A percentile compares a stretch with the other conserved stretches of the same genome.
Conservation (phyloP, 2,113 vertebrate genomes). For the Mus musculus region GRCm39 chr13:74525001-74525500, state of each 20-base stretch:
- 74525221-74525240: not conserved
- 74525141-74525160: not conserved
- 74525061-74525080: not conserved
- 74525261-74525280: not conserved
- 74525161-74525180: not conserved
- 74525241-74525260: not conserved
- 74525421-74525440: not conserved
- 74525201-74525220: not conserved
- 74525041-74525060: slow-evolving; percentile 61
- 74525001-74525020: slow-evolving; percentile 68
- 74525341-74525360: not conserved
- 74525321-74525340: not conserved
- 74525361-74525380: not conserved
- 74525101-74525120: not conserved
- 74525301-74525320: not conserved
- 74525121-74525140: not conserved
- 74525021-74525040: slow-evolving; percentile 73
- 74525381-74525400: not conserved
- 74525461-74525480: not conserved
- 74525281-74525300: not conserved
- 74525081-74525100: not conserved
- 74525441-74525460: not conserved
- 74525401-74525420: not conserved
- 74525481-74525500: not conserved
- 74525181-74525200: not conserved